Percentiles rank a stretch among this genome's conserved stretches.
Evolutionary conservation across 2,113 vertebrate genomes (phyloP).

Genomic region (Ploceus nigricollis): DNA sequence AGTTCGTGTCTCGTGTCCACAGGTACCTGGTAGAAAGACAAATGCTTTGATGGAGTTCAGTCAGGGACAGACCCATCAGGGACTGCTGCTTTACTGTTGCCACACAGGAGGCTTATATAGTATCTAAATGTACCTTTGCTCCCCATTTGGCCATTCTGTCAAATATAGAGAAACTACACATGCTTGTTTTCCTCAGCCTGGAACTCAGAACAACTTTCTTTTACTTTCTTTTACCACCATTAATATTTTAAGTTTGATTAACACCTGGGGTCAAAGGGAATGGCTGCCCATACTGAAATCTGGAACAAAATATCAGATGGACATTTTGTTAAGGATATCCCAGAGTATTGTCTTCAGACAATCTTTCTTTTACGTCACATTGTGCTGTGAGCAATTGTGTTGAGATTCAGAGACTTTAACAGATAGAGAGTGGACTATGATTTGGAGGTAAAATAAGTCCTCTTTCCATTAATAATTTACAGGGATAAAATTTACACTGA

Average conservation of each 20-base stretch:
- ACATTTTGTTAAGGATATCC: background rate
- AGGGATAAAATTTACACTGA: background rate
- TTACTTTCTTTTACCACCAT: no score
- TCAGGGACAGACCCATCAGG: accelerated
- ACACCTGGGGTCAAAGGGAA: background rate
- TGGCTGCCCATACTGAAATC: background rate
- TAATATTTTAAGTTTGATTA: no score
- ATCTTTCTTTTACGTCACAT: background rate
- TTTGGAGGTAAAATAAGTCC: background rate
- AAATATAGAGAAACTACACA: background rate
- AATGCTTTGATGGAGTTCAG: background rate
- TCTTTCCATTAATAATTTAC: background rate
- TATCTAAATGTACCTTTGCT: background rate
- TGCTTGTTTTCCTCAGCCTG: background rate
- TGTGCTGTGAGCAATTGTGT: background rate
- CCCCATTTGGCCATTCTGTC: background rate
- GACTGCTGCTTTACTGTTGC: background rate
- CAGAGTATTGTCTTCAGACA: background rate
- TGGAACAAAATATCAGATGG: background rate
- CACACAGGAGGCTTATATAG: background rate
- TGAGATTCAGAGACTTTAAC: background rate
- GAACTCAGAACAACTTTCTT: background rate
- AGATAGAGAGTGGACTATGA: background rate
- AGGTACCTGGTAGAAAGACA: background rate
- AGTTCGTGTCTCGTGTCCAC: background rate